These are phyloP conservation scores for Carollia perspicillata DNA, from an alignment of 2,113 vertebrate genomes.

Conservation along the genomic window DNA sequence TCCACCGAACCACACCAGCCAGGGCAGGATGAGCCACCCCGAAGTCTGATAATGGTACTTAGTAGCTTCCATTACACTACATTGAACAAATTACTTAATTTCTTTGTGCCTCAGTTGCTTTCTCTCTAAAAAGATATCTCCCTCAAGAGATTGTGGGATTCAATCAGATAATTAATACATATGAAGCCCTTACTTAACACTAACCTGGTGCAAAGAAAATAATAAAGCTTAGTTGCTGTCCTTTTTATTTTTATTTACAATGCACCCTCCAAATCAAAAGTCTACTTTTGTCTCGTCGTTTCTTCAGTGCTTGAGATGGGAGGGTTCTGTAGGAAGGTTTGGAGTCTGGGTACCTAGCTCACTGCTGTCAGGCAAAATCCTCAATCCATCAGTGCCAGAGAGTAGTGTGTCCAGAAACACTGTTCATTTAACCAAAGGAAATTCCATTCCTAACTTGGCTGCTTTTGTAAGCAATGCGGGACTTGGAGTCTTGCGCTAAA, in stretches of 20 bases:
- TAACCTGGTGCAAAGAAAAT: background rate
- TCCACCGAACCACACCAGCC: no score
- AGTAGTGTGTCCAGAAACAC: background rate
- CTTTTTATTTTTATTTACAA: background rate
- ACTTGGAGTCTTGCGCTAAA: background rate
- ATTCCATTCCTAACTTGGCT: background rate
- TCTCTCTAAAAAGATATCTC: background rate
- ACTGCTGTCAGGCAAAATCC: background rate
- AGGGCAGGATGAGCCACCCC: no score
- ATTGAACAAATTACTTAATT: background rate
- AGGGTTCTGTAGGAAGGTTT: background rate
- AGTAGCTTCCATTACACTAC: background rate
- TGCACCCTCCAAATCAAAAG: background rate
- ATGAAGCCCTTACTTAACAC: background rate
- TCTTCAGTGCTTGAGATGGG: background rate
- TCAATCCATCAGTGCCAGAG: background rate
- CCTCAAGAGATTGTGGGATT: background rate
- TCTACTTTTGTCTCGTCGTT: background rate
- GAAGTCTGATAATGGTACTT: background rate
- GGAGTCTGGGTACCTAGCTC: background rate
- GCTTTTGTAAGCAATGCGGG: background rate
- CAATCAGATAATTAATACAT: background rate
- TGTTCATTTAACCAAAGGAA: conserved; percentile 29
- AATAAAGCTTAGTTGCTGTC: background rate
- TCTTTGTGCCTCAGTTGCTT: background rate